Evolutionary conservation across 1,140 invertebrate species (phyloP).

Genomic region (Tetraneura akinire): DNA sequence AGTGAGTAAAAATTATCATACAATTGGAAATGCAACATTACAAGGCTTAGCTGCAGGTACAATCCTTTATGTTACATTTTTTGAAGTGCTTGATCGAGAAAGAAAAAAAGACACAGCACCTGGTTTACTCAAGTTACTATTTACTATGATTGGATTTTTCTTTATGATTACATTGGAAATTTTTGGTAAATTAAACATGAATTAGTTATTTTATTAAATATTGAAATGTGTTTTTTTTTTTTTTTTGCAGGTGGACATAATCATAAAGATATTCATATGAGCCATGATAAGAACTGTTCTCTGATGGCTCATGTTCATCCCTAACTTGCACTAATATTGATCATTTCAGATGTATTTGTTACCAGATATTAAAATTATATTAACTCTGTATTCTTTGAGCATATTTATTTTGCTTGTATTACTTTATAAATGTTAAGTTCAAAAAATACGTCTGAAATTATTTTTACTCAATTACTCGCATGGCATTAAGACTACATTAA

Average conservation of each 20-base stretch:
- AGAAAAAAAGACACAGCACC: conserved; percentile 50
- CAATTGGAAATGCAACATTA: conserved; percentile 54
- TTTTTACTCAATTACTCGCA: conserved; percentile 30
- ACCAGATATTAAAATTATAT: conserved; percentile 36
- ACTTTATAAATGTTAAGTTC: not conserved
- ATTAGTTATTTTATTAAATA: not conserved
- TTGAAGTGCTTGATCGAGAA: conserved; percentile 65
- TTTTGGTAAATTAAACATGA: conserved; percentile 45
- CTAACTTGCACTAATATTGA: conserved; percentile 13
- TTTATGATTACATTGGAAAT: conserved; percentile 53
- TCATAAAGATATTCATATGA: conserved; percentile 20
- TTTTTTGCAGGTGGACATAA: conserved; percentile 13
- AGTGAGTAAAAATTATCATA: conserved; percentile 29
- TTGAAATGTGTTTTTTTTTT: conserved; percentile 4
- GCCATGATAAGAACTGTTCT: not conserved
- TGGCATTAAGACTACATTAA: conserved; percentile 41
- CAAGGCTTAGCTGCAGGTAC: conserved; percentile 69
- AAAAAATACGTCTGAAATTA: conserved; percentile 44
- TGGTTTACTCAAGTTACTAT: conserved; percentile 51
- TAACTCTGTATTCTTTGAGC: not conserved
- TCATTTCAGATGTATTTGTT: conserved; percentile 43
- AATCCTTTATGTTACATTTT: conserved; percentile 70
- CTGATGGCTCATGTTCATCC: not conserved
- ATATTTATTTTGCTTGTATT: not conserved
- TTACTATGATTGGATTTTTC: conserved; percentile 52